These are phyloP conservation scores for Megalopta genalis DNA, from an alignment of 1,140 invertebrate species.

Conservation along the genomic window DNA sequence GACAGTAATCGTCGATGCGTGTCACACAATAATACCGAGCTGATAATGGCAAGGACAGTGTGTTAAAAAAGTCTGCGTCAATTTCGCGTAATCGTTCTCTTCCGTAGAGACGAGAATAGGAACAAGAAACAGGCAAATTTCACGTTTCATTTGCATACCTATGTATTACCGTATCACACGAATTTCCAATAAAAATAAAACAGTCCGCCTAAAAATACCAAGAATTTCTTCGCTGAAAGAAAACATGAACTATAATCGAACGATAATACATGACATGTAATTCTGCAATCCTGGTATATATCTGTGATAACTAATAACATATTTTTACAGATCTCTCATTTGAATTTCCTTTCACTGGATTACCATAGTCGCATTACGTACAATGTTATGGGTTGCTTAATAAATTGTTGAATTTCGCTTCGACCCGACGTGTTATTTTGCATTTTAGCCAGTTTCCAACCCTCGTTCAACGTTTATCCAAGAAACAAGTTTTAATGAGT, in stretches of 20 bases:
- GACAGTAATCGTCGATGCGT: conserved; percentile 38
- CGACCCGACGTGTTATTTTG: no score
- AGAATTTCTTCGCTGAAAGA: no score
- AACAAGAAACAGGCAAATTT: neutral
- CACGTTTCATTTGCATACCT: neutral
- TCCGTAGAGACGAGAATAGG: neutral
- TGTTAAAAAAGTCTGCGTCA: neutral
- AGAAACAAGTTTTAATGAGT: no score
- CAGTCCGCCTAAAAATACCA: no score
- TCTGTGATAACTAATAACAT: neutral
- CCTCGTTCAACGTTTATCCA: no score
- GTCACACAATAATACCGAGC: conserved; percentile 24
- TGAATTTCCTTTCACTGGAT: conserved; percentile 2
- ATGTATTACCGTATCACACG: no score
- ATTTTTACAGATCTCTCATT: neutral
- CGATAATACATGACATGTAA: neutral
- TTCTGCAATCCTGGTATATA: neutral
- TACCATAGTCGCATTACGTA: neutral
- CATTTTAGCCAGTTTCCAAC: no score
- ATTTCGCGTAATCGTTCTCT: conserved; percentile 7
- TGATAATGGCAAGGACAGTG: conserved; percentile 28
- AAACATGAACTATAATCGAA: no score
- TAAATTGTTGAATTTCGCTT: neutral
- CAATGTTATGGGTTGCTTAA: neutral
- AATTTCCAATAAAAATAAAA: no score